Evolutionary conservation across 64 coral and sea anemone species (phyloP).

Genomic region (Dendronephthya gigantea): DNA sequence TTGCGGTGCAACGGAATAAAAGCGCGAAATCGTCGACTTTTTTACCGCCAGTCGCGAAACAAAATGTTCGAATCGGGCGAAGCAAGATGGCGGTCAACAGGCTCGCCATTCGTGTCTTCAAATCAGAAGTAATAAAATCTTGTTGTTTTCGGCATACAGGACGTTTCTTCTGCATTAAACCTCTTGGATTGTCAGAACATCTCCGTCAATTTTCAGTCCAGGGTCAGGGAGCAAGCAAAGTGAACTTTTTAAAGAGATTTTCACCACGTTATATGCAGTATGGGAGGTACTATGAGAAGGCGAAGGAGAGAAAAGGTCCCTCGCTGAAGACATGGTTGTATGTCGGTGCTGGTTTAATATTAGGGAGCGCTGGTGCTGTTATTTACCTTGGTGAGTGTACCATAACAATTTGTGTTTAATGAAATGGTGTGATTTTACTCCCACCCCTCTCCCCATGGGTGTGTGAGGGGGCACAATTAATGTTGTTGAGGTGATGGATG

Average conservation of each 20-base stretch:
- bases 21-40: too few relatives aligned
- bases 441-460: too few relatives aligned
- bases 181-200: background rate
- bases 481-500: too few relatives aligned
- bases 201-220: background rate
- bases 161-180: background rate
- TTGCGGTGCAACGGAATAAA: too few relatives aligned
- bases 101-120: too few relatives aligned
- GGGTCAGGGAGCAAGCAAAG: background rate
- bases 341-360: conserved; percentile 40
- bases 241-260: background rate
- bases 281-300: conserved; percentile 78
- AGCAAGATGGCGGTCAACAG: background rate
- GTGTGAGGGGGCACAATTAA: too few relatives aligned
- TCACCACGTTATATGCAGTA: conserved; percentile 35
- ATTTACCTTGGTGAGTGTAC: conserved; percentile 55
- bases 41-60: too few relatives aligned
- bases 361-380: conserved; percentile 19
- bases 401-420: background rate
- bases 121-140: background rate
- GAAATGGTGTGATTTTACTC: too few relatives aligned
- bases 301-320: conserved; percentile 82
- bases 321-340: conserved; percentile 43
- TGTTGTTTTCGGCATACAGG: background rate
- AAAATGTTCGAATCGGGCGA: background rate